Percentiles rank a stretch among this genome's conserved stretches.
phyloP scores from a whole-genome alignment of 2,113 vertebrate genomes.

The cattle (Bos taurus) region ARS-UCD2.0 NC_037329.1:42343501-42344000 shows the following conservation, averaged over 20 bases:
- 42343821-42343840: neutral
- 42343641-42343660: neutral
- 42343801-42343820: neutral
- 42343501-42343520: neutral
- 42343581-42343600: neutral
- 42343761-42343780: neutral
- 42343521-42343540: neutral
- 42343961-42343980: neutral
- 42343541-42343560: neutral
- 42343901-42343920: neutral
- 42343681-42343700: neutral
- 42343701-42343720: neutral
- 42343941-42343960: neutral
- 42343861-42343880: neutral
- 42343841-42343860: neutral
- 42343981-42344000: neutral
- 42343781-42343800: neutral
- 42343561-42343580: neutral
- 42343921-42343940: neutral
- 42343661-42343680: neutral
- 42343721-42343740: neutral
- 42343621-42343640: neutral
- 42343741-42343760: fast-evolving
- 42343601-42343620: neutral
- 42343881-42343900: neutral